A percentile compares a stretch with the other conserved stretches of the same genome.
phyloP scores from a whole-genome alignment of 2,888 invertebrate species.

The Brachylomia viminalis region DNA sequence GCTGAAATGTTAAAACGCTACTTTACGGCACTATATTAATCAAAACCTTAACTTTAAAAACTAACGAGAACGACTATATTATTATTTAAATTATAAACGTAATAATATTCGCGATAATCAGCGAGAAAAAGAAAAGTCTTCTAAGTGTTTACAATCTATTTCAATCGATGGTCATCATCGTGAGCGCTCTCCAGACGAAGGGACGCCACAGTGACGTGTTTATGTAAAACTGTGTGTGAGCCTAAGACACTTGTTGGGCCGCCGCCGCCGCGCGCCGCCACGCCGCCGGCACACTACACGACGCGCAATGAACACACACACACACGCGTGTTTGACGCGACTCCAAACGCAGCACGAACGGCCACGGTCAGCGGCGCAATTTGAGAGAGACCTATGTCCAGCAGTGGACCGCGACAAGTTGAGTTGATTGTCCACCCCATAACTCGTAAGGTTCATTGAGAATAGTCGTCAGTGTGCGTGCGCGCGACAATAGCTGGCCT shows the following conservation, averaged over 20 bases:
- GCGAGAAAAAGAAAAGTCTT: not conserved
- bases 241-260: not conserved
- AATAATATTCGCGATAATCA: not conserved
- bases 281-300: not conserved
- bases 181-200: not conserved
- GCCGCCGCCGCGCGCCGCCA: too few relatives aligned
- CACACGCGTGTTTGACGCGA: not conserved
- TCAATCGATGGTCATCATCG: not conserved
- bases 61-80: not conserved
- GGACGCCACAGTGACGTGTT: too few relatives aligned
- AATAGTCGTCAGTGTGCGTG: not conserved
- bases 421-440: not conserved
- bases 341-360: not conserved
- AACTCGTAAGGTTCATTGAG: too few relatives aligned
- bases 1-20: constrained; percentile 6
- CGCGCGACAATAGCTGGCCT: not conserved
- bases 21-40: not conserved
- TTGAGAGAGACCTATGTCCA: too few relatives aligned
- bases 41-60: not conserved
- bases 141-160: not conserved
- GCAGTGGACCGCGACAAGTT: too few relatives aligned
- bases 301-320: not conserved
- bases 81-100: not conserved
- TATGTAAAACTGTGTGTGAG: not conserved
- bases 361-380: not conserved